Evolutionary conservation across 2,888 invertebrate genomes (phyloP).

Genomic region (Apamea sordens): DNA sequence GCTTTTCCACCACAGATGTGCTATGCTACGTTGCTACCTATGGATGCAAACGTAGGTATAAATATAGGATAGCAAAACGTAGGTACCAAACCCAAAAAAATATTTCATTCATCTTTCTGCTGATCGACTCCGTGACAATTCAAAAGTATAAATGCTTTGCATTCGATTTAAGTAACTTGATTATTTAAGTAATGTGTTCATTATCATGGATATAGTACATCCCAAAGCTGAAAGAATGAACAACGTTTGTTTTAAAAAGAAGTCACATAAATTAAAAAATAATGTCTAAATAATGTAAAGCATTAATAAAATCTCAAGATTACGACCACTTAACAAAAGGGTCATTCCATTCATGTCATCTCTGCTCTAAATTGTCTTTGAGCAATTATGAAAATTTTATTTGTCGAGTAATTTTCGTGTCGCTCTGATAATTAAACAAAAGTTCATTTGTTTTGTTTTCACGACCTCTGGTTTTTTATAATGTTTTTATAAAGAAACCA

Average conservation of each 20-base stretch:
- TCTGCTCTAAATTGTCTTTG: constrained; percentile 21
- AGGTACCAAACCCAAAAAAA: too few species aligned
- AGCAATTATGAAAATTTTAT: constrained; percentile 27
- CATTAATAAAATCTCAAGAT: constrained; percentile 13
- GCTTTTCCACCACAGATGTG: too few species aligned
- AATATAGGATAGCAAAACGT: too few species aligned
- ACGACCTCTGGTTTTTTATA: not conserved
- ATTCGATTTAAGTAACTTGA: too few species aligned
- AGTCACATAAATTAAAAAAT: constrained; percentile 1
- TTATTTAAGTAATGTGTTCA: too few species aligned
- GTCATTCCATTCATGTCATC: constrained; percentile 10
- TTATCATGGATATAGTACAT: not conserved
- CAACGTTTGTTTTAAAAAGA: not conserved
- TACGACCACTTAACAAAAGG: constrained; percentile 7
- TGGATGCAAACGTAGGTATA: too few species aligned
- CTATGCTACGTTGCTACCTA: too few species aligned
- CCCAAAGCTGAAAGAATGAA: not conserved
- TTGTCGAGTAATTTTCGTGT: constrained; percentile 9
- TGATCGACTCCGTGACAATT: too few species aligned
- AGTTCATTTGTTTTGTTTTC: constrained; percentile 22
- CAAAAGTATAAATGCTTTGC: too few species aligned
- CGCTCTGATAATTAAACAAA: constrained; percentile 18
- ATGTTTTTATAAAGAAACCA: constrained; percentile 10
- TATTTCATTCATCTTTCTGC: too few species aligned
- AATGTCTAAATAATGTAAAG: not conserved